Evolutionary conservation across 2,113 vertebrate genomes (phyloP), one percentile per base, ranked within the genome.

Genomic region (Ceyx cyanopectus): DNA sequence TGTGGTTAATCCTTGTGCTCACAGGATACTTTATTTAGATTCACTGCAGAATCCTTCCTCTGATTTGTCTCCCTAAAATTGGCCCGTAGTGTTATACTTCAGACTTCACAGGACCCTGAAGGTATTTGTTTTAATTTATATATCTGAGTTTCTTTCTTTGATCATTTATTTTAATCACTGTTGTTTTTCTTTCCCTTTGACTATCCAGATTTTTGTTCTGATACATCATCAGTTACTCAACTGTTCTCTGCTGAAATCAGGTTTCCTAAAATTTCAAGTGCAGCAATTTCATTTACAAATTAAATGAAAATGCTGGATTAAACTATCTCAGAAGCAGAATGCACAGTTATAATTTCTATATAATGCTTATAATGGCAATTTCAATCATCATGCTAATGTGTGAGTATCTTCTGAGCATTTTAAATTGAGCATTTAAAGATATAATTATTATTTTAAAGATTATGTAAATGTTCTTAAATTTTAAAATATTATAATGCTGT

Each of bases 121-220:
- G 90, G 81, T 90, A 85, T 93, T 92, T 92, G 78, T 92, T 81
- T 95, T 65, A 68, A 79, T 93, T 91, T 87, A 34, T 93, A 60
- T 81, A 80, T 72, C 5, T 29, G 34, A 93, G n/a, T 61, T 85
- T 82, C 75, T 20, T 85, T 86, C 58, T 75, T 78, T 93, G 43
- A 88, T 92, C 40, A 54, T 88, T 78, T 86, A 65, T 91, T 92
- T 91, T 89, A 87, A 82, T 87, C 74, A 37, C 30, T 69, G n/a
- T 70, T 91, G 74, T 6, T 82, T 89, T 94, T 93, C 58, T 90
- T 41, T 88, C 11, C 9, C 11, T 80, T 62, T 81, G 20, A 81
- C 46, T 76, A 34, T 37, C 37, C 46, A 54, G 57, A 75, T 85
- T 66, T 90, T 93, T 3, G 1, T 73, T 91, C 78, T 89, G 16